These are phyloP conservation scores for Pelvicachromis taeniatus DNA, from an alignment of 2,113 vertebrate genomes.

Conservation along the genomic window DNA sequence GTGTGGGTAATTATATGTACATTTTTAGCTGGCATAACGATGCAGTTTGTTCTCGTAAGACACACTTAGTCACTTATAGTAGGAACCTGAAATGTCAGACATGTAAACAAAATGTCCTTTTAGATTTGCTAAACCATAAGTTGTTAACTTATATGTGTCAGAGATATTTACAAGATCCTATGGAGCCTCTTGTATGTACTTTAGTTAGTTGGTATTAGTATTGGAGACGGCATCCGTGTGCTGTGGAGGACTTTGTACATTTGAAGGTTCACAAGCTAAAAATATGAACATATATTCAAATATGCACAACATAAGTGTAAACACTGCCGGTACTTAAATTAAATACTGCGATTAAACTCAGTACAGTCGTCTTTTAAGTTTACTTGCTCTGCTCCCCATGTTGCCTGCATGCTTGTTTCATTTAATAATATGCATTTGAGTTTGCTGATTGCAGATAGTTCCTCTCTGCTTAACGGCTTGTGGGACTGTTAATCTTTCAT, in stretches of 20 bases:
- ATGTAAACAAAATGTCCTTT: conserved; percentile 14
- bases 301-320: not conserved
- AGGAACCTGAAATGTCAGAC: not conserved
- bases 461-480: not conserved
- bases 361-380: not conserved
- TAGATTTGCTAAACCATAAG: not conserved
- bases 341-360: not conserved
- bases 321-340: not conserved
- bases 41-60: not conserved
- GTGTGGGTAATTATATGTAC: not conserved
- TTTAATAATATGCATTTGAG: not conserved
- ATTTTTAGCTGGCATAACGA: not conserved
- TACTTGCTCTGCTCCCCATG: not conserved
- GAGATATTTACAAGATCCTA: conserved; percentile 40
- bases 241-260: not conserved
- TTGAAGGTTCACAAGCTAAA: not conserved
- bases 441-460: not conserved
- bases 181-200: not conserved
- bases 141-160: conserved; percentile 15
- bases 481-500: not conserved
- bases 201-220: not conserved
- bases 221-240: not conserved
- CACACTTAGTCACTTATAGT: not conserved
- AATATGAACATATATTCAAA: not conserved
- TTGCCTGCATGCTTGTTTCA: not conserved